Evolutionary conservation across 2,888 invertebrate genomes (phyloP), one percentile per base, ranked within the genome.

Genomic region (Dusona sp.): DNA sequence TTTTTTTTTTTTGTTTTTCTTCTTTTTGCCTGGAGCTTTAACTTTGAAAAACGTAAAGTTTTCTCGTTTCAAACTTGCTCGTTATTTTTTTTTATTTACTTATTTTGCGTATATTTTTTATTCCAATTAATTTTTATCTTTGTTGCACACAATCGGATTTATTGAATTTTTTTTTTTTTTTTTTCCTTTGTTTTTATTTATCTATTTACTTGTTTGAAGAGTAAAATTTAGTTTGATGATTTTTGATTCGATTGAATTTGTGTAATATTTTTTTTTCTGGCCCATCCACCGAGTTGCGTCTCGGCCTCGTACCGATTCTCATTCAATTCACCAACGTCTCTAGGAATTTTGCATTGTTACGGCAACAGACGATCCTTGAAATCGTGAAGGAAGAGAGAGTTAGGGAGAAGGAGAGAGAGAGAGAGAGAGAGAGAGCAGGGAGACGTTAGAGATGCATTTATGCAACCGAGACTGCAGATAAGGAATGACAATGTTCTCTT

Each of bases 381-480:
- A 57, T 25, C 25, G 42, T 48, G 42, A 67, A 73, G 54, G 67
- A 51, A 45, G 79, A 54, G 11, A 51, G 19, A 70, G 70, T 16
- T 3, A 54, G 54, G 3, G 51, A 1, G 54, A 36, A 25, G 29
- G 51, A 33, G 54, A 57, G 57, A 54, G 36, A 48, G 45, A 73
- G 65, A 67, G 54, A 48, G 68, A 74, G 61, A 61, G 42, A 13
- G 54, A 57, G 29, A 36, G 54, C 67, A 38, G 42, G 48, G 38
- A 73, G 73, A 73, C 73, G 79, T 84, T 83, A 77, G 57, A 67
- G 22, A 84, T 79, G 79, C 79, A 84, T 84, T 84, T 79, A 84
- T 84, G 84, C 84, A 84, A 70, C 65, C 74, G 74, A 61, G 74
- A 64, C 79, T 84, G 84, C 74, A 75, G 79, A 84, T 84, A 79